Conservation (phyloP, 2,888 invertebrate genomes). For the Acleris cristana region DNA sequence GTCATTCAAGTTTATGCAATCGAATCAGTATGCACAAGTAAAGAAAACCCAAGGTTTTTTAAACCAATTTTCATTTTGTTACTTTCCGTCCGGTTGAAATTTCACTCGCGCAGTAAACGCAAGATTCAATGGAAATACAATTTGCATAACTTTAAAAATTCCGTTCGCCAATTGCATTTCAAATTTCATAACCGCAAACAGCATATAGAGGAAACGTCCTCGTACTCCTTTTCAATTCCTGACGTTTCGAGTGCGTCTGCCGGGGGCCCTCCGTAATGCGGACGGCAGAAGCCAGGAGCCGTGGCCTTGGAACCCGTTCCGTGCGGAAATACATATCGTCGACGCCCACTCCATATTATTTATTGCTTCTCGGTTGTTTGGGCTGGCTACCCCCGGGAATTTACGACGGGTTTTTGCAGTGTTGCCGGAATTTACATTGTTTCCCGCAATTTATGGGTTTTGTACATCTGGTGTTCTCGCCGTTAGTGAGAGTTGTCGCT, state of each 20-base stretch:
- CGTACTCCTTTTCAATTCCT: neutral
- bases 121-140: too few species aligned
- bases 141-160: neutral
- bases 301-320: conserved; percentile 22
- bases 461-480: conserved; percentile 21
- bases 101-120: too few species aligned
- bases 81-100: too few species aligned
- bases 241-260: too few species aligned
- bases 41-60: too few species aligned
- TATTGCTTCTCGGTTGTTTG: conserved; percentile 32
- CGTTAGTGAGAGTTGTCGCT: conserved; percentile 1
- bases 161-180: neutral
- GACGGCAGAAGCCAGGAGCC: neutral
- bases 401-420: conserved; percentile 28
- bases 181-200: conserved; percentile 1
- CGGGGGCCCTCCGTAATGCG: conserved; percentile 7
- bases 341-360: conserved; percentile 34
- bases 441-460: conserved; percentile 28
- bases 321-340: conserved; percentile 33
- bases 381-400: conserved; percentile 27
- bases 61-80: too few species aligned
- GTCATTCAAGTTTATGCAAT: too few species aligned
- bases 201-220: neutral
- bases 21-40: too few species aligned
- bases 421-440: conserved; percentile 32